phyloP scores from a whole-genome alignment of 1,140 invertebrate genomes.

The Sarcophaga peregrina region DNA sequence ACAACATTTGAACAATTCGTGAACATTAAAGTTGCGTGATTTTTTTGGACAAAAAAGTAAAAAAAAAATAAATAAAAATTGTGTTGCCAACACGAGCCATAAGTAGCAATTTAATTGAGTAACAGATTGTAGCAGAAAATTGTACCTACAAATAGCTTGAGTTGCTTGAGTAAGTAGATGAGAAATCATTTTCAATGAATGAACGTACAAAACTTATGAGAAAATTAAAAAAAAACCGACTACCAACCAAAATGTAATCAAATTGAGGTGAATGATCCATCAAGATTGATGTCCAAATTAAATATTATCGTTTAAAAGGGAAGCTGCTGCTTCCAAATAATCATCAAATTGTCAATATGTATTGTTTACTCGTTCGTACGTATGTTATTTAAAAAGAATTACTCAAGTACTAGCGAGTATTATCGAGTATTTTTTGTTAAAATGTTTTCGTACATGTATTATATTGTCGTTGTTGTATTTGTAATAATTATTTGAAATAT shows the following conservation, averaged over 20 bases:
- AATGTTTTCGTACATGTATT: background rate
- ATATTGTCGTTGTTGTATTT: background rate
- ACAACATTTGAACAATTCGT: background rate
- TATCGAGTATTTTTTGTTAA: background rate
- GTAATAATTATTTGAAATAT: background rate
- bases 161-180: no score
- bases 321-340: background rate
- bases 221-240: no score
- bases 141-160: no score
- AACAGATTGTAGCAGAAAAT: no score
- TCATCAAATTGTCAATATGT: conserved; percentile 26
- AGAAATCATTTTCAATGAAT: no score
- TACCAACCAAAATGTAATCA: no score
- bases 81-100: conserved; percentile 34
- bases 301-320: background rate
- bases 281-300: background rate
- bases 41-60: conserved; percentile 17
- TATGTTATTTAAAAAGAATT: background rate
- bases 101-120: conserved; percentile 36
- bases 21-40: background rate
- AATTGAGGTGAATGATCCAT: conserved; percentile 35
- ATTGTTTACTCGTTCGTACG: background rate
- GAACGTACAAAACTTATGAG: no score
- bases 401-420: background rate
- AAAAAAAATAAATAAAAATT: conserved; percentile 12